Base-by-base conservation (phyloP, 2,888 invertebrate species). In the Cataglyphis livida region DNA sequence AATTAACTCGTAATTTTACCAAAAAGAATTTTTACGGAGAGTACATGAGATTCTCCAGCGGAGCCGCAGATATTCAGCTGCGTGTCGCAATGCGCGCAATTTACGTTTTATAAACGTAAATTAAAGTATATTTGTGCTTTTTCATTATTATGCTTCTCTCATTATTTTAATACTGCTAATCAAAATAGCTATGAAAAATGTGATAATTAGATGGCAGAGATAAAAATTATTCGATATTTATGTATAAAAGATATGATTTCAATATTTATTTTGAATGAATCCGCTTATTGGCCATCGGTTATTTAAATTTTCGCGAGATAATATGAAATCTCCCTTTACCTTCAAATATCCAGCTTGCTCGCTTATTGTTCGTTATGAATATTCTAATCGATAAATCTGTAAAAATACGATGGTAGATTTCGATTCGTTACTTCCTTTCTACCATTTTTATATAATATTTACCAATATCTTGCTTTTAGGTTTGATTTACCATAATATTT, bases 1-100 rank as follows among this genome's bases (percentile, higher is more conserved):
- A 85, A 87, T 87, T 87, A 75, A 82, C 59, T 75, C 65, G 62
- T 70, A 82, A 51, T 51, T n/a, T 51, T 51, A n/a, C 48, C 6
- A 51, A 51, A 51, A 51, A 51, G 7, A 51, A 51, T 18, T 48
- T 48, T 51, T n/a, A 51, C 48, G 6, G 7, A 51, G 48, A 51
- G n/a, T n/a, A 51, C 7, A 51, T 2, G 7, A 51, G n/a, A 51
- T n/a, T 51, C 7, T 25, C 48, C 48, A n/a, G n/a, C n/a, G 48
- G 48, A n/a, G 2, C 2, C 7, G 15, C 12, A 57, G 41, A 54
- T 65, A 57, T 35, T 3, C 12, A 38, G 44, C 74, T n/a, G 59
- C 15, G 59, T 12, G 21, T 57, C 25, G 18, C 32, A 18, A 65
- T 12, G 21, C 21, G 21, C 21, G 21, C 21, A 21, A 21, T 21